phyloP scores from a whole-genome alignment of 2,888 invertebrate genomes.

The Margaritifera margaritifera region DNA sequence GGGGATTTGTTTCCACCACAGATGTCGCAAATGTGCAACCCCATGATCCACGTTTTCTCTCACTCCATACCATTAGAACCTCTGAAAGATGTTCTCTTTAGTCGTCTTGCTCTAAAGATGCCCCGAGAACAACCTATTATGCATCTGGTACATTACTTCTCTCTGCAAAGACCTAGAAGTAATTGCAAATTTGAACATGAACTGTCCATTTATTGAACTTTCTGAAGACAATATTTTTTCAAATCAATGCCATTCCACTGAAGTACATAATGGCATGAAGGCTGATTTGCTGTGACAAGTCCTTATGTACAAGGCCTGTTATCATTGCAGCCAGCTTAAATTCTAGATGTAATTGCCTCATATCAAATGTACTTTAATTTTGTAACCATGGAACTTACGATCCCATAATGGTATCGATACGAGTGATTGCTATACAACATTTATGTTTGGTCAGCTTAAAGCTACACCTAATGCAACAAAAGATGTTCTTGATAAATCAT shows the following conservation, averaged over 20 bases:
- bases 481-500: no score
- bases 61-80: constrained; percentile 19
- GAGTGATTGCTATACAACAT: no score
- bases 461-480: no score
- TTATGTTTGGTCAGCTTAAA: no score
- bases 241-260: constrained; percentile 11
- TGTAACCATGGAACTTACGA: no score
- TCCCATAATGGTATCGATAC: no score
- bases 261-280: constrained; percentile 14
- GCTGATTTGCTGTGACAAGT: neutral
- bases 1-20: constrained; percentile 20
- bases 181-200: constrained; percentile 1
- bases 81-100: constrained; percentile 4
- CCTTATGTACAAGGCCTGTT: neutral
- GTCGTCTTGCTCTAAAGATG: constrained; percentile 25
- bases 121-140: constrained; percentile 13
- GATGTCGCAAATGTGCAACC: constrained; percentile 21
- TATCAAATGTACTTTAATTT: no score
- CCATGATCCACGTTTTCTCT: constrained; percentile 14
- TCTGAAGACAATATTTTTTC: neutral
- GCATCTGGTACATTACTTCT: constrained; percentile 15
- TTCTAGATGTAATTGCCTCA: no score
- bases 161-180: constrained; percentile 8
- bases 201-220: constrained; percentile 6
- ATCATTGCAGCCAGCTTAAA: no score